phyloP scores from a whole-genome alignment of 2,797 vertebrate species.

The Leucoraja ocellata region DNA sequence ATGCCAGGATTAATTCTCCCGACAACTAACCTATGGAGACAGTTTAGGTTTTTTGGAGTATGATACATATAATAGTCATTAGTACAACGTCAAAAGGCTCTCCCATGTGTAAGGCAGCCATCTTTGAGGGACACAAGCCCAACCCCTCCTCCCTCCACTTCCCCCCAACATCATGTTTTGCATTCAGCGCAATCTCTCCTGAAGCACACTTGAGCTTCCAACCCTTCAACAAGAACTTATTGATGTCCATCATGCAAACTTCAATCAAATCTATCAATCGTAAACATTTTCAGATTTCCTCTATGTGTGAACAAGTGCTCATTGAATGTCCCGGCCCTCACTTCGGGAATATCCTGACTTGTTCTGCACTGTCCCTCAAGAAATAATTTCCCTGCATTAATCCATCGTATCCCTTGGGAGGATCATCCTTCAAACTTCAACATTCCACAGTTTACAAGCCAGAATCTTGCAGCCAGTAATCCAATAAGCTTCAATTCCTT shows the following conservation, averaged over 20 bases:
- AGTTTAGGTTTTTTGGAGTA: not conserved
- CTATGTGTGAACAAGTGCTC: too few relatives aligned
- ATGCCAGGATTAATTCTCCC: not conserved
- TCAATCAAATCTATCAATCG: too few relatives aligned
- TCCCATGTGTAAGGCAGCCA: not conserved
- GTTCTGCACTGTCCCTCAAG: not conserved
- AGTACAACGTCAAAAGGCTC: not conserved
- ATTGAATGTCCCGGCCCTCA: not conserved
- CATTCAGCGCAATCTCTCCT: too few relatives aligned
- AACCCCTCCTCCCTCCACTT: too few relatives aligned
- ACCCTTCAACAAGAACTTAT: too few relatives aligned
- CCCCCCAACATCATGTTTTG: too few relatives aligned
- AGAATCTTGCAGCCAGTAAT: not conserved
- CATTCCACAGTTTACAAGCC: not conserved
- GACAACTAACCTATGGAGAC: not conserved
- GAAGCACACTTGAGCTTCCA: too few relatives aligned
- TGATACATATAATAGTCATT: not conserved
- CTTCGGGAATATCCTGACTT: not conserved
- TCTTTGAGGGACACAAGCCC: not conserved
- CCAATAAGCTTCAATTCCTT: not conserved
- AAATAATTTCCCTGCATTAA: not conserved
- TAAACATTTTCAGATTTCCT: too few relatives aligned
- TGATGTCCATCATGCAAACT: too few relatives aligned
- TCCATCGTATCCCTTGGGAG: not conserved
- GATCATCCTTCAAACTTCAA: not conserved